Conservation (phyloP, 2,888 invertebrate species). For the Lamproptera curius region DNA sequence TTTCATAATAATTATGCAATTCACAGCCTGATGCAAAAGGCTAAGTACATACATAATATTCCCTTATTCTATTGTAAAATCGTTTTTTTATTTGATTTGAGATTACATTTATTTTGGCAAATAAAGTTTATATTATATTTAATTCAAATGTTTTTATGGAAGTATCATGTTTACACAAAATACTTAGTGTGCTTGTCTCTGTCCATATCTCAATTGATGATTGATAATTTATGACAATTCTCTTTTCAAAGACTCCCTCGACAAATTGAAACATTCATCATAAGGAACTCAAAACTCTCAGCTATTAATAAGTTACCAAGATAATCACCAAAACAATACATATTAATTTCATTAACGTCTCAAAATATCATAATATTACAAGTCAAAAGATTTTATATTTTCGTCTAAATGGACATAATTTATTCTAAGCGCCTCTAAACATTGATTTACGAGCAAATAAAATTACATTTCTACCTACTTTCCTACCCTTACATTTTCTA, state of each 20-base stretch:
- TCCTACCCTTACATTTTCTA: conserved; percentile 1
- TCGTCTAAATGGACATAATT: too few relatives aligned
- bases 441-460: neutral
- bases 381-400: too few relatives aligned
- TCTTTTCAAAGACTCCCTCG: too few relatives aligned
- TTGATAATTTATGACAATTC: neutral
- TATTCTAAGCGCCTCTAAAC: neutral
- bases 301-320: too few relatives aligned
- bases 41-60: neutral
- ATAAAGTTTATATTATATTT: neutral
- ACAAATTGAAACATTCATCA: too few relatives aligned
- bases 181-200: neutral
- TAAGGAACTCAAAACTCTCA: too few relatives aligned
- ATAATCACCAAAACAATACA: too few relatives aligned
- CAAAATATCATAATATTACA: too few relatives aligned
- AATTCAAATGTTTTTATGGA: neutral
- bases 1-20: neutral
- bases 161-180: neutral
- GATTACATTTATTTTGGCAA: neutral
- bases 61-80: neutral
- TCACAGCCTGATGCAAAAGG: conserved; percentile 10
- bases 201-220: neutral
- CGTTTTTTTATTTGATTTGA: neutral
- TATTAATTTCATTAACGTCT: too few relatives aligned
- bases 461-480: neutral